A percentile compares a stretch with the other conserved stretches of the same genome.
Conservation (phyloP, 1,140 invertebrate genomes). For the Drosophila auraria region DNA sequence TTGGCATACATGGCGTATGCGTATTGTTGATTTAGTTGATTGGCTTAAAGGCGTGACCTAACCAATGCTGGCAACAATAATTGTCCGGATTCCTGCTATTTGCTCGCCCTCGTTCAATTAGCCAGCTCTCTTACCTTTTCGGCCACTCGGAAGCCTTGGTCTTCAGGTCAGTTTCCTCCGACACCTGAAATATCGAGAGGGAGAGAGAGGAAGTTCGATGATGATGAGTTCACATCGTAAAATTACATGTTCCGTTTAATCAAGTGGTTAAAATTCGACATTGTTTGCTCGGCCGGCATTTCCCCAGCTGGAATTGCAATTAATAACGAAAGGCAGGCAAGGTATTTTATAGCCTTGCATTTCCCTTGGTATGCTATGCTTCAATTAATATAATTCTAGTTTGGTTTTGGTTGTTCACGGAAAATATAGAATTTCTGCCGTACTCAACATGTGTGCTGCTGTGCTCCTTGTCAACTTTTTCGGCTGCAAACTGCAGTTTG, state of each 20-base stretch:
- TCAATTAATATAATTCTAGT: slow-evolving; percentile 26
- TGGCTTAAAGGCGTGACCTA: slow-evolving; percentile 66
- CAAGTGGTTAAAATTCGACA: slow-evolving; percentile 24
- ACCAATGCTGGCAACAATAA: slow-evolving; percentile 63
- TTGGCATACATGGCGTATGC: slow-evolving; percentile 65
- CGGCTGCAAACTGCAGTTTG: slow-evolving; percentile 7
- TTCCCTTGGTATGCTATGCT: neutral
- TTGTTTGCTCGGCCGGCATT: slow-evolving; percentile 26
- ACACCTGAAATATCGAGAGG: slow-evolving; percentile 19
- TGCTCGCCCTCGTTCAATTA: slow-evolving; percentile 53
- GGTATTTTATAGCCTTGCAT: slow-evolving; percentile 5
- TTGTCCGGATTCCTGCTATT: slow-evolving; percentile 64
- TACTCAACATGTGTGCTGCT: slow-evolving; percentile 8
- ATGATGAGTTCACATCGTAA: slow-evolving; percentile 28
- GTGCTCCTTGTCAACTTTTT: slow-evolving; percentile 2
- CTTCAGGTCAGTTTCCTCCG: slow-evolving; percentile 8
- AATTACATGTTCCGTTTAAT: slow-evolving; percentile 38
- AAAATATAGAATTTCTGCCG: slow-evolving; percentile 5
- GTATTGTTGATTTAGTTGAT: slow-evolving; percentile 77
- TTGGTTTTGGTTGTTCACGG: slow-evolving; percentile 7
- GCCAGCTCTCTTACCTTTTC: slow-evolving; percentile 44
- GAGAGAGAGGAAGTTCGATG: slow-evolving; percentile 19
- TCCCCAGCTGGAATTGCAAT: slow-evolving; percentile 9
- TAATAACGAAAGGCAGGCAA: slow-evolving; percentile 14
- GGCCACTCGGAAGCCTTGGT: slow-evolving; percentile 7